Percentiles rank a stretch among this genome's conserved stretches.
Evolutionary conservation across 2,113 vertebrate genomes (phyloP).

Genomic region (Bufo bufo): DNA sequence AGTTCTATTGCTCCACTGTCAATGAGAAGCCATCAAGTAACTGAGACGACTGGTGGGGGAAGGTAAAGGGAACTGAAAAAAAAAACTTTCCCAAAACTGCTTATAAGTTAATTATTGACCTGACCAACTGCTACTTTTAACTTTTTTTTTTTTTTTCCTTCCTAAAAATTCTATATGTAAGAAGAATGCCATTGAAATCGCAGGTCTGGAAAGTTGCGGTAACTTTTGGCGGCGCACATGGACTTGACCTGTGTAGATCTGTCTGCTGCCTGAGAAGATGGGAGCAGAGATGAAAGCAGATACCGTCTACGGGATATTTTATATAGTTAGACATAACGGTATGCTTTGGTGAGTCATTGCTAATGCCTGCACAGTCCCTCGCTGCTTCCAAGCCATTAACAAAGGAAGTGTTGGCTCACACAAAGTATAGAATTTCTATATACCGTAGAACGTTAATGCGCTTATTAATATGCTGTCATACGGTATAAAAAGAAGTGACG

Average conservation of each 20-base stretch:
- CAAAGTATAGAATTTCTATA: neutral
- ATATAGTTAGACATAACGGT: slow-evolving; percentile 29
- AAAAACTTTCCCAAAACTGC: slow-evolving; percentile 19
- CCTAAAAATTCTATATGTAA: neutral
- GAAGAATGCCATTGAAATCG: neutral
- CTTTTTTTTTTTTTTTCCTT: too few species aligned
- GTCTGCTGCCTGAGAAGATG: neutral
- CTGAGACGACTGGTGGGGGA: neutral
- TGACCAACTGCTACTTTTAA: neutral
- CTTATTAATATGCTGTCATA: neutral
- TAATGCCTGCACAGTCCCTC: neutral
- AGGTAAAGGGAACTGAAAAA: neutral
- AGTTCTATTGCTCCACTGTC: neutral
- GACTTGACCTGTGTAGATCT: neutral
- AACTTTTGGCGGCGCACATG: slow-evolving; percentile 18
- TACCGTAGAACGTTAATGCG: neutral
- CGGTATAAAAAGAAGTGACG: neutral
- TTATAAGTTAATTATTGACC: neutral
- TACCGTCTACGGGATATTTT: neutral
- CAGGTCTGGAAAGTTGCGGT: neutral
- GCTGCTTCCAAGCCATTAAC: neutral
- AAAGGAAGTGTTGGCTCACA: neutral
- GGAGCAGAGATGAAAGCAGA: slow-evolving; percentile 9
- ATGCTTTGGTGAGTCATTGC: slow-evolving; percentile 12
- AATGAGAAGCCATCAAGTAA: neutral